Evolutionary conservation across 2,113 vertebrate species (phyloP).

Genomic region (Mirza zaza): DNA sequence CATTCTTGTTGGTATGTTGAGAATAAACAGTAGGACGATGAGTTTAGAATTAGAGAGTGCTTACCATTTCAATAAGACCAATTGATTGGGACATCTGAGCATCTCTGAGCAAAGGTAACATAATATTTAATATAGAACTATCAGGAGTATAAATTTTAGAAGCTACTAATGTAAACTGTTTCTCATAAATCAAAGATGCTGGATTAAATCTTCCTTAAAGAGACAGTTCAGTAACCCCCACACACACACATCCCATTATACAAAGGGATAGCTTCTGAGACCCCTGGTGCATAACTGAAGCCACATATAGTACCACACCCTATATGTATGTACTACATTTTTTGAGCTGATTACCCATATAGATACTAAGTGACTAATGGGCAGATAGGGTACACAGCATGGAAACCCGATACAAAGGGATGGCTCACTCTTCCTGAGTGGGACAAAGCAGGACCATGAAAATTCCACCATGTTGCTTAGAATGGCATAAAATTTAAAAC

Average conservation of each 20-base stretch:
- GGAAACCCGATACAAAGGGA: not conserved
- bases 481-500: not conserved
- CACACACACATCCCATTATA: not conserved
- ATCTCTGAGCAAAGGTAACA: not conserved
- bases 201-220: not conserved
- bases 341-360: not conserved
- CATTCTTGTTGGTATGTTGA: not conserved
- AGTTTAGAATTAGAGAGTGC: not conserved
- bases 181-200: not conserved
- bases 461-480: not conserved
- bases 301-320: not conserved
- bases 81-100: not conserved
- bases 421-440: not conserved
- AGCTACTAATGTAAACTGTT: not conserved
- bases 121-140: not conserved
- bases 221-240: not conserved
- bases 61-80: not conserved
- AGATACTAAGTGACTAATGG: not conserved
- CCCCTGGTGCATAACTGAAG: not conserved
- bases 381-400: not conserved
- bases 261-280: not conserved
- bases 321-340: not conserved
- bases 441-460: not conserved
- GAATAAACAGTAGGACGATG: not conserved
- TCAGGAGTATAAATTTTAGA: not conserved